Conservation (phyloP, 1,140 invertebrate genomes). For the Zeugodacus cucurbitae region DNA sequence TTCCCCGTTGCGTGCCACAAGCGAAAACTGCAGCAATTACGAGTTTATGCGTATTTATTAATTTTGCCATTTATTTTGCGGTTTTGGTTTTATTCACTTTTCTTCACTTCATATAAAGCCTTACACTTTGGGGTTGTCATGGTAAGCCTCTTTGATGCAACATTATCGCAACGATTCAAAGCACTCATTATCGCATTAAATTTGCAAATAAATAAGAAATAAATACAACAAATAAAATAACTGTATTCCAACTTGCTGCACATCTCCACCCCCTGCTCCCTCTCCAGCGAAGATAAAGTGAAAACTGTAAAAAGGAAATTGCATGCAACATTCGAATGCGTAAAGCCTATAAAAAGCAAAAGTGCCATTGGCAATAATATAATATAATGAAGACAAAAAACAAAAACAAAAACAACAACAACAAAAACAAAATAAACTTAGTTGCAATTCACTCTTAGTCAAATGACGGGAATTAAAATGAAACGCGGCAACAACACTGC, state of each 20-base stretch:
- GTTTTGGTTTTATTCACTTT: neutral
- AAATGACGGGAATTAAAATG: neutral
- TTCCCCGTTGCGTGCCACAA: neutral
- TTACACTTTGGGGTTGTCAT: neutral
- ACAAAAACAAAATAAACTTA: neutral
- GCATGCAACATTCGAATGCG: conserved; percentile 4
- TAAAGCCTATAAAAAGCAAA: conserved; percentile 1
- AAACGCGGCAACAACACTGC: neutral
- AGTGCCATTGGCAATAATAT: conserved; percentile 17
- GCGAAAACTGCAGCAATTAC: neutral
- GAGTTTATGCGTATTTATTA: neutral
- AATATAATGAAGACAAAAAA: neutral
- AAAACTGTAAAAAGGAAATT: neutral
- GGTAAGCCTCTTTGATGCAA: neutral
- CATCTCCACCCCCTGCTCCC: no score
- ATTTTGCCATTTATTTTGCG: neutral
- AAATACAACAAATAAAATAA: neutral
- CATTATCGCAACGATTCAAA: neutral
- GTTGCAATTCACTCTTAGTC: neutral
- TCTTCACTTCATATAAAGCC: no score
- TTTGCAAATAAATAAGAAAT: neutral
- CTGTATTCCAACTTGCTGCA: no score
- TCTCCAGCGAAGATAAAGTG: no score
- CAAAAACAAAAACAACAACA: neutral
- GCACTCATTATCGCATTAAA: neutral